Evolutionary conservation across 92 coral and sea anemone species (phyloP).

Genomic region (Phenganax marumi): DNA sequence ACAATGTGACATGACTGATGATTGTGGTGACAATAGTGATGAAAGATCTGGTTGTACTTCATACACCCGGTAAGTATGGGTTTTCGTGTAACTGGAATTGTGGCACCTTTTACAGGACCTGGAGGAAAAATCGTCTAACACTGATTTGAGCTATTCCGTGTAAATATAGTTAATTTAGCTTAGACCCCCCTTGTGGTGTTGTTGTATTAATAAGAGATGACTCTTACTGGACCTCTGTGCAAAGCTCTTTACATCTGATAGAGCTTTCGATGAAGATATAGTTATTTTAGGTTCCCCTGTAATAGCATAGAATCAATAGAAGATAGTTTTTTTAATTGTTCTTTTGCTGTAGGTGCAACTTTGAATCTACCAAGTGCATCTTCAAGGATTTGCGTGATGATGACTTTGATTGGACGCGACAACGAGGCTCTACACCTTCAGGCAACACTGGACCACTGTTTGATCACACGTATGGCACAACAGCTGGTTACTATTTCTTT

Average conservation of each 20-base stretch:
- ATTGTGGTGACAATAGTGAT: slow-evolving; percentile 87
- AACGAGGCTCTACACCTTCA: slow-evolving; percentile 84
- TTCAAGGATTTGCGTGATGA: slow-evolving; percentile 79
- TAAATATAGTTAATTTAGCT: too few relatives aligned
- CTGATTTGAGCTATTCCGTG: too few relatives aligned
- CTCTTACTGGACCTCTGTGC: too few relatives aligned
- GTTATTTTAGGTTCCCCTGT: too few relatives aligned
- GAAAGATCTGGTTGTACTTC: slow-evolving; percentile 65
- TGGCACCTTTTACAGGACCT: too few relatives aligned
- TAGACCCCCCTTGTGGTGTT: too few relatives aligned
- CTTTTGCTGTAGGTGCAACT: slow-evolving; percentile 62
- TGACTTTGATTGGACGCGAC: slow-evolving; percentile 93
- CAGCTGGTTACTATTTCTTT: slow-evolving; percentile 80
- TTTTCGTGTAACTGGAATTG: background rate
- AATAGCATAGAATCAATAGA: too few relatives aligned
- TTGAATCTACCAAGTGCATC: slow-evolving; percentile 70
- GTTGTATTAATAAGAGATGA: too few relatives aligned
- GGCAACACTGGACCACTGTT: slow-evolving; percentile 82
- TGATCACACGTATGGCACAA: slow-evolving; percentile 86
- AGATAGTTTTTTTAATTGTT: background rate
- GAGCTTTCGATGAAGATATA: too few relatives aligned
- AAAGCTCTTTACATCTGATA: too few relatives aligned
- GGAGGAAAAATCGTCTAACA: too few relatives aligned
- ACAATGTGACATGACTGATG: slow-evolving; percentile 88
- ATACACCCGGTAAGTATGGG: background rate